Percentiles rank a stretch among this genome's conserved stretches.
Evolutionary conservation across 2,797 vertebrate species (phyloP).

Genomic region (Hypotaenidia philippensis): DNA sequence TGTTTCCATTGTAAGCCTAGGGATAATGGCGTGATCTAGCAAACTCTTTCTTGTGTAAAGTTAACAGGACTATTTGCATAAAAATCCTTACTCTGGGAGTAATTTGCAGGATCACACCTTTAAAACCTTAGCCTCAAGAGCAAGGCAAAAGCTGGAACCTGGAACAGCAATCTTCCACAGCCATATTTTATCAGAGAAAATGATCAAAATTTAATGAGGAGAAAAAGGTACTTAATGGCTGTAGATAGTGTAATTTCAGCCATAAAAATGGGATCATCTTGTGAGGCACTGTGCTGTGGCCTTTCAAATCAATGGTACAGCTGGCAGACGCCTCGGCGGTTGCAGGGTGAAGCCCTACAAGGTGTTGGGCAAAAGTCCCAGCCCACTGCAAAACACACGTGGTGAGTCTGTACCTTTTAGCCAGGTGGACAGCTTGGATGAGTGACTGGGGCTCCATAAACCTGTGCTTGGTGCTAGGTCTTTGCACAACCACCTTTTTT

Average conservation of each 20-base stretch:
- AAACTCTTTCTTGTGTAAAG: conserved; percentile 67
- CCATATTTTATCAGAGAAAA: conserved; percentile 52
- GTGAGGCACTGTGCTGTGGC: background rate
- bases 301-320: background rate
- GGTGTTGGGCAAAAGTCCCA: rapidly evolving
- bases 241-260: conserved; percentile 45
- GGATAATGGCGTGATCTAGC: conserved; percentile 54
- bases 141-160: conserved; percentile 12
- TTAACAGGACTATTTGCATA: conserved; percentile 56
- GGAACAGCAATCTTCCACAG: conserved; percentile 38
- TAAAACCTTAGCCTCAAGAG: conserved; percentile 18
- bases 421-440: background rate
- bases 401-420: background rate
- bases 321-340: background rate
- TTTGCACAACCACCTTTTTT: too few species aligned
- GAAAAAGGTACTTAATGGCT: conserved; percentile 50
- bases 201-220: conserved; percentile 61
- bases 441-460: background rate
- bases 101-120: conserved; percentile 51
- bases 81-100: conserved; percentile 45
- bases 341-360: background rate
- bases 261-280: conserved; percentile 39
- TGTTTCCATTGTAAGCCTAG: conserved; percentile 63
- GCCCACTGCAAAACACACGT: rapidly evolving
- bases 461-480: background rate